Conservation (phyloP, 2,113 vertebrate genomes). For the Meleagris gallopavo region DNA sequence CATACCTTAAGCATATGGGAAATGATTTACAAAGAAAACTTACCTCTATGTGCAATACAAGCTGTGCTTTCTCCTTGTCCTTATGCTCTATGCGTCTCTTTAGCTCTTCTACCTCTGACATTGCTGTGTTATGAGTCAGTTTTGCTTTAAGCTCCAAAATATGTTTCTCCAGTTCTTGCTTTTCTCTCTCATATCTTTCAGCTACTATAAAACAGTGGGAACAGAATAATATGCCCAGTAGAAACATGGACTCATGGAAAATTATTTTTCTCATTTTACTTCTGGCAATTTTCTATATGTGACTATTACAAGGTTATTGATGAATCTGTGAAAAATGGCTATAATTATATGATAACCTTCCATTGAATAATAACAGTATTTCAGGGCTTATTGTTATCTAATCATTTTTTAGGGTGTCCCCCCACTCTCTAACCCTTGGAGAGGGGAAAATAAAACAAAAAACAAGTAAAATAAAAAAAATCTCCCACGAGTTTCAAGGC, state of each 20-base stretch:
- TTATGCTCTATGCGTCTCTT: constrained; percentile 84
- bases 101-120: constrained; percentile 86
- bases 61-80: constrained; percentile 86
- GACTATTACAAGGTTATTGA: not conserved
- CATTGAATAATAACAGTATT: not conserved
- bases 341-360: not conserved
- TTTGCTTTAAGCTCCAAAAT: constrained; percentile 84
- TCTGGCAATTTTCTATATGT: not conserved
- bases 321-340: not conserved
- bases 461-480: not conserved
- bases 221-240: not conserved
- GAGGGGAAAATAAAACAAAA: too few relatives aligned
- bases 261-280: not conserved
- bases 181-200: constrained; percentile 77
- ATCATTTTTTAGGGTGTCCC: not conserved
- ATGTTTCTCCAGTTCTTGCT: constrained; percentile 83
- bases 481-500: not conserved
- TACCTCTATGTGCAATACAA: constrained; percentile 87
- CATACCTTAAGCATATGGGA: not conserved
- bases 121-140: constrained; percentile 76
- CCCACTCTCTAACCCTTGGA: too few relatives aligned
- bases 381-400: not conserved
- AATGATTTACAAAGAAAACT: not conserved
- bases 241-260: not conserved
- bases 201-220: constrained; percentile 55